Percentiles rank a stretch among this genome's conserved stretches.
Evolutionary conservation across 1,140 invertebrate species (phyloP).

Genomic region (Drosophila subpulchrella): DNA sequence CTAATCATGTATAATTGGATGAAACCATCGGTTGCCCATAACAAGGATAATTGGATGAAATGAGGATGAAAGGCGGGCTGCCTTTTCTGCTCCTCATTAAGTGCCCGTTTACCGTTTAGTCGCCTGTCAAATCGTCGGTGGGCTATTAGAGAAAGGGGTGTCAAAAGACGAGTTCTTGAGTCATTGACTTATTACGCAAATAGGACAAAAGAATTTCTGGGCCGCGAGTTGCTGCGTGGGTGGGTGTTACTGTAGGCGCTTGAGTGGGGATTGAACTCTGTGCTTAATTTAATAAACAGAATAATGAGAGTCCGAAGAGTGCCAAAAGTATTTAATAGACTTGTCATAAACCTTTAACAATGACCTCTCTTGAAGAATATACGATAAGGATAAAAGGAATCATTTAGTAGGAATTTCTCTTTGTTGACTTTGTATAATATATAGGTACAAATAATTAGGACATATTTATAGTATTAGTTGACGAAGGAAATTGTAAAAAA

Average conservation of each 20-base stretch:
- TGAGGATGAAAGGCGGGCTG: constrained; percentile 38
- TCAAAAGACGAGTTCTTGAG: constrained; percentile 25
- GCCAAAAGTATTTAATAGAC: not conserved
- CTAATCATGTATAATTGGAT: constrained; percentile 25
- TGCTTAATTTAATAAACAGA: constrained; percentile 56
- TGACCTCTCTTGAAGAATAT: not conserved
- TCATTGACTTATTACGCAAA: constrained; percentile 78
- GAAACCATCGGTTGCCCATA: constrained; percentile 17
- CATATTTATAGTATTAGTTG: too few relatives aligned
- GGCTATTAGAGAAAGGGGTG: constrained; percentile 67
- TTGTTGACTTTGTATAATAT: too few relatives aligned
- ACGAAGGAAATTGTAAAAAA: too few relatives aligned
- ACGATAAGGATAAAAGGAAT: not conserved
- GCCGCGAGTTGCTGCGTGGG: not conserved
- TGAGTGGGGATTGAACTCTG: constrained; percentile 44
- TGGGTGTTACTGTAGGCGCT: not conserved
- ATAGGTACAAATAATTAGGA: too few relatives aligned
- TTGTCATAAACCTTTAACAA: not conserved
- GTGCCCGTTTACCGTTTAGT: constrained; percentile 54
- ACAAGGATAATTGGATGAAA: constrained; percentile 69
- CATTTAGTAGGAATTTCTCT: too few relatives aligned
- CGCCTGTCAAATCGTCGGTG: constrained; percentile 69
- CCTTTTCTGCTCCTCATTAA: constrained; percentile 43
- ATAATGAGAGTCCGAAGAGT: constrained; percentile 56
- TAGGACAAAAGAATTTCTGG: constrained; percentile 60